phyloP scores from a whole-genome alignment of 2,797 vertebrate genomes.

The Melanotaenia maccullochi region DNA sequence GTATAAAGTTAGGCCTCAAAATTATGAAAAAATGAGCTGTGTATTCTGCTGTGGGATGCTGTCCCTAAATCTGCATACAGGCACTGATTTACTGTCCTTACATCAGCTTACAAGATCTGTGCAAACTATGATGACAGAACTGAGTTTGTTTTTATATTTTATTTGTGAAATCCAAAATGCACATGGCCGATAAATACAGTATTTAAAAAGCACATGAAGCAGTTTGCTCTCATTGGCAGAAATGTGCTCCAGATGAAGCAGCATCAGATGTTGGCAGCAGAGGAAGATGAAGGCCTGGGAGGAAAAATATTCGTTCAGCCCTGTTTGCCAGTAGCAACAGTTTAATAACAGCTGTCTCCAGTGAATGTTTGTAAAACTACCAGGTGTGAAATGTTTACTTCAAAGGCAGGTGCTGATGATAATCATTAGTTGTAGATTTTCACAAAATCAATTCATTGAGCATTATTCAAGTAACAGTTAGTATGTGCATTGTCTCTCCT shows the following conservation, averaged over 20 bases:
- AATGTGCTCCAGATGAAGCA: not conserved
- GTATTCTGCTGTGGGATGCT: not conserved
- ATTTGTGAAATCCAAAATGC: not conserved
- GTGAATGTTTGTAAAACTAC: not conserved
- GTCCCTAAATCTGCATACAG: not conserved
- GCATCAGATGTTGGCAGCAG: slow-evolving; percentile 3
- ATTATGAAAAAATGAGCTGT: not conserved
- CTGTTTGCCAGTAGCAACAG: not conserved
- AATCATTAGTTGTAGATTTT: not conserved
- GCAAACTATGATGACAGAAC: no score
- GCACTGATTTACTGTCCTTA: not conserved
- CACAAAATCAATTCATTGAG: not conserved
- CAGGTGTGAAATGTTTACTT: not conserved
- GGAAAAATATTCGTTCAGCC: not conserved
- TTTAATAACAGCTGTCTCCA: not conserved
- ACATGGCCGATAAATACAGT: not conserved
- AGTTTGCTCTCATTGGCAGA: not conserved
- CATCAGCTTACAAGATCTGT: not conserved
- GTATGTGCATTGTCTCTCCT: not conserved
- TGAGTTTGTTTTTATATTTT: not conserved
- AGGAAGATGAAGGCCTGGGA: not conserved
- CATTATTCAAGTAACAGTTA: not conserved
- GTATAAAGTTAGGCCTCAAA: not conserved
- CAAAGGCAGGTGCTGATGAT: not conserved
- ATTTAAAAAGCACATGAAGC: not conserved